Base-by-base conservation (phyloP, 2,797 vertebrate species). In the Eupleurogrammus muticus region DNA sequence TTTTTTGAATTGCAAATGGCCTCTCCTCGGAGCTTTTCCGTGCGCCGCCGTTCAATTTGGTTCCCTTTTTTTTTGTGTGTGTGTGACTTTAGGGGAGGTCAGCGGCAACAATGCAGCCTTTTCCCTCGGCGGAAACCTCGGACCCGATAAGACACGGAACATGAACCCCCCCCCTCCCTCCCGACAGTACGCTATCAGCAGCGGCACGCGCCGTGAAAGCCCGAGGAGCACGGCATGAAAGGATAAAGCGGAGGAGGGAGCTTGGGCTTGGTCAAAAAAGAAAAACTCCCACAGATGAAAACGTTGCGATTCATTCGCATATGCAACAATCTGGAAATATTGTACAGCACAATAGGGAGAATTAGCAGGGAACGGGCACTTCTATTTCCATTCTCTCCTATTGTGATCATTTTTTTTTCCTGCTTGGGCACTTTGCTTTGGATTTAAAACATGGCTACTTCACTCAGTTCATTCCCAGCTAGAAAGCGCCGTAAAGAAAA, bases 41-140 rank as follows among this genome's bases (percentile, higher is more conserved):
- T 46, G 9, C 74, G 76, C 74, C 79, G 57, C 80, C 2, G 36
- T 78, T 88, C 75, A 85, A 87, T 87, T 91, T 80, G 83, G 64
- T 55, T 77, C 42, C 65, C 66, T 77, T 90, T 76, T 83, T 34
- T 77, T 90, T 77, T 83, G n/a, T n/a, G n/a, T n/a, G n/a, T 28
- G 79, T 77, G 75, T 68, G 80, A 87, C 85, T 89, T 90, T 87
- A 75, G 42, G 64, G 63, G 84, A 88, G 91, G 88, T 91, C 90
- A 87, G 69, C 11, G 12, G 38, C 60, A 54, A 87, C 82, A 90
- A 89, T 83, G 40, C 32, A n/a, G 11, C 54, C 24, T 1, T n/a
- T n/a, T 75, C 70, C 75, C 84, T 89, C 70, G 0, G 84, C 32
- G 87, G 86, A 77, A 73, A 82, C 80, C 65, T 68, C 57, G 66